Percentiles rank a stretch among this genome's conserved stretches.
phyloP scores from a whole-genome alignment of 1,140 invertebrate species.

The Caenorhabditis remanei region DNA sequence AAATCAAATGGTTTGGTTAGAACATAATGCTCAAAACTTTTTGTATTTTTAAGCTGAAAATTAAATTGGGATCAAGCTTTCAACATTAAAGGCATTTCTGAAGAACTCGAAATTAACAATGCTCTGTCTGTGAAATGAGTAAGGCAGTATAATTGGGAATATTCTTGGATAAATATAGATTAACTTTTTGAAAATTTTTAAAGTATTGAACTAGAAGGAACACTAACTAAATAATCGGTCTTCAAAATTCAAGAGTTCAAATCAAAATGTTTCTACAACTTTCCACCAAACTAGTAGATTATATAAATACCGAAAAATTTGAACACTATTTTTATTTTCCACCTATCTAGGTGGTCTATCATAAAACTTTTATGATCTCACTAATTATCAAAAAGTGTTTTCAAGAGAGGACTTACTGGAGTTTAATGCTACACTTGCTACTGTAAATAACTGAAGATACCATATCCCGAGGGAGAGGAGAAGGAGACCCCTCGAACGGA shows the following conservation, averaged over 20 bases:
- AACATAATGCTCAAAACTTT: neutral
- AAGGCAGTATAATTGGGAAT: too few relatives aligned
- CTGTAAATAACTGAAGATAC: conserved; percentile 48
- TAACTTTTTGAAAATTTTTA: too few relatives aligned
- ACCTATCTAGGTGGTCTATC: neutral
- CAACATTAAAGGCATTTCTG: neutral
- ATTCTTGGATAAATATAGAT: too few relatives aligned
- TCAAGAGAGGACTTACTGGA: conserved; percentile 21
- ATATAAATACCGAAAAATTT: too few relatives aligned
- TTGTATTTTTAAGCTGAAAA: neutral
- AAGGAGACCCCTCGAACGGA: conserved; percentile 53
- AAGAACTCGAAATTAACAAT: too few relatives aligned
- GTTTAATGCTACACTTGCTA: conserved; percentile 38
- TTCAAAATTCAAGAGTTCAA: too few relatives aligned
- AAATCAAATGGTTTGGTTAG: neutral
- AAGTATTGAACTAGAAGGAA: too few relatives aligned
- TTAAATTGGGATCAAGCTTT: neutral
- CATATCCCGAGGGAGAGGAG: conserved; percentile 51
- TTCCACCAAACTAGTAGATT: too few relatives aligned
- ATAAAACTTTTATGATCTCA: neutral
- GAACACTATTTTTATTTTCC: neutral
- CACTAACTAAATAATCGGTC: too few relatives aligned
- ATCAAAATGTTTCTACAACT: too few relatives aligned
- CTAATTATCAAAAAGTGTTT: neutral
- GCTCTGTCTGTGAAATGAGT: too few relatives aligned